A percentile compares a stretch with the other conserved stretches of the same genome.
phyloP scores from a whole-genome alignment of 2,888 invertebrate genomes.

The Patella depressa region DNA sequence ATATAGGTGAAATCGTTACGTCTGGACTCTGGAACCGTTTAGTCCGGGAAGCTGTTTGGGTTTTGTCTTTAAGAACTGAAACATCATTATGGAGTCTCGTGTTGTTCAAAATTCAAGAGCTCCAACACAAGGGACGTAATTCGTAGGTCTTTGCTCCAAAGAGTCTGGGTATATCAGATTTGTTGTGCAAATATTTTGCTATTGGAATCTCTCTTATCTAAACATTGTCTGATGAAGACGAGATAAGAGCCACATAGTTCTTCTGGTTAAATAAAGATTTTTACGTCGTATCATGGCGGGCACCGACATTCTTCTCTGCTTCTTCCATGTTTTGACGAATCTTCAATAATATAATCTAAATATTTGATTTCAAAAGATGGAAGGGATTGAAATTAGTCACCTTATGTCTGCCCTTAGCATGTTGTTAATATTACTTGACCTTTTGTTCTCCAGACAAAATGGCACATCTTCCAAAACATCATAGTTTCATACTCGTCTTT shows the following conservation, averaged over 20 bases:
- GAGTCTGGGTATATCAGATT: background rate
- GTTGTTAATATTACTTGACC: conserved; percentile 13
- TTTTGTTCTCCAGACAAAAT: background rate
- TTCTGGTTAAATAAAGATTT: conserved; percentile 5
- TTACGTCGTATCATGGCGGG: background rate
- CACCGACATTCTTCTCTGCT: background rate
- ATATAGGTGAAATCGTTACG: too few relatives aligned
- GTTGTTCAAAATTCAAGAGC: too few relatives aligned
- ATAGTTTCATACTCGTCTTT: too few relatives aligned
- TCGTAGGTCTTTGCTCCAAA: too few relatives aligned
- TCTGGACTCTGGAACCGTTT: too few relatives aligned
- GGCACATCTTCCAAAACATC: too few relatives aligned
- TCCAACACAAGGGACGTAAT: too few relatives aligned
- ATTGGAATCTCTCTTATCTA: background rate
- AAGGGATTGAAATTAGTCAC: background rate
- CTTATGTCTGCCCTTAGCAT: conserved; percentile 9
- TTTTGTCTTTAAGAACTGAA: too few relatives aligned
- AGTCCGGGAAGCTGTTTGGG: too few relatives aligned
- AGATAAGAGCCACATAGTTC: conserved; percentile 3
- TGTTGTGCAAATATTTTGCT: background rate
- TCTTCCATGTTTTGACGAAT: background rate
- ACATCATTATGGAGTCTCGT: too few relatives aligned
- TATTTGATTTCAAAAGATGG: conserved; percentile 11
- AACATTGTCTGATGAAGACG: background rate
- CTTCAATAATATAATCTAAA: conserved; percentile 11